These are phyloP conservation scores for Varecia variegata DNA, from an alignment of 2,797 vertebrate species.

Conservation along the genomic window DNA sequence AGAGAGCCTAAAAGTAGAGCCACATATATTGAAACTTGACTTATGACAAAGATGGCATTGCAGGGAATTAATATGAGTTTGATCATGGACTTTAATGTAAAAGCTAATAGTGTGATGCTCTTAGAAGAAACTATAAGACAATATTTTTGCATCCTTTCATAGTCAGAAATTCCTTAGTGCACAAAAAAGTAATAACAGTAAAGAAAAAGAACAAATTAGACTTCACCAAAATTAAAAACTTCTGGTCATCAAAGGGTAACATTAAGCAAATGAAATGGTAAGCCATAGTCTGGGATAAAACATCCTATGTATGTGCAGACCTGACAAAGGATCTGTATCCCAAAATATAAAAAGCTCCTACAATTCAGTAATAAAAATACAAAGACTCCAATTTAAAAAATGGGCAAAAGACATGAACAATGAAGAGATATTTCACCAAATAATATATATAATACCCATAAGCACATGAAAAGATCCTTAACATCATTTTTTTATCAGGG, in stretches of 20 bases:
- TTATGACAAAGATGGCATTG: not conserved
- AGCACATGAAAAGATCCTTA: not conserved
- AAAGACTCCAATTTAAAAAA: not conserved
- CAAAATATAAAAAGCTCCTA: not conserved
- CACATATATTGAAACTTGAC: not conserved
- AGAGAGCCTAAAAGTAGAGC: not conserved
- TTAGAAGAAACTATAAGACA: conserved; percentile 24
- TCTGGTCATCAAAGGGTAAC: not conserved
- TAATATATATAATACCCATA: not conserved
- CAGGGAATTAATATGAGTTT: not conserved
- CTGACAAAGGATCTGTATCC: not conserved
- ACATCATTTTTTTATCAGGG: not conserved
- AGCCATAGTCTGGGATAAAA: not conserved
- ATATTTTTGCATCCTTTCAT: not conserved
- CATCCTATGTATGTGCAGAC: not conserved
- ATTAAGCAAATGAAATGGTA: not conserved
- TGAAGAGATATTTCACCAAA: not conserved
- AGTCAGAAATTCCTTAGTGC: not conserved
- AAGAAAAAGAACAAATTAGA: not conserved
- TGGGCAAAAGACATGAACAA: not conserved
- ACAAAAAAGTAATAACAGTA: not conserved
- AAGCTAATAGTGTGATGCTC: not conserved
- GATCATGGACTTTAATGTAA: not conserved
- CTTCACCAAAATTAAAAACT: not conserved
- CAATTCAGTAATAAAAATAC: not conserved